These are phyloP conservation scores for Morpho deidamia DNA, from an alignment of 2,888 invertebrate genomes.

Conservation along the genomic window DNA sequence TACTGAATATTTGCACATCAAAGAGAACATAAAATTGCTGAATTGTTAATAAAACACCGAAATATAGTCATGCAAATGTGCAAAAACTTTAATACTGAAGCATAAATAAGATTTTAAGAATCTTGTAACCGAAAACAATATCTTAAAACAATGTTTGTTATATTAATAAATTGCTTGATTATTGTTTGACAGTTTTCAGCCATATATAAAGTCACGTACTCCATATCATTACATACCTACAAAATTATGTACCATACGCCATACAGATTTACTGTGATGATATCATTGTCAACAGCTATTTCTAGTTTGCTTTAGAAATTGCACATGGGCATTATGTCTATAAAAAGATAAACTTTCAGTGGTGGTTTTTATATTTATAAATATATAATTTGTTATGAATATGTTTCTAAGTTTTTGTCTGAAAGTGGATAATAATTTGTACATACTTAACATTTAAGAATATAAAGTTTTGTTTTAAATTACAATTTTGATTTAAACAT, in stretches of 20 bases:
- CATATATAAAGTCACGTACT: conserved; percentile 49
- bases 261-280: conserved; percentile 11
- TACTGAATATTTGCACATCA: background rate
- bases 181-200: conserved; percentile 28
- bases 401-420: too few species aligned
- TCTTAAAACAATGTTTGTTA: background rate
- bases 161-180: background rate
- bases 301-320: background rate
- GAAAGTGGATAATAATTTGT: too few species aligned
- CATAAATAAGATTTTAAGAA: background rate
- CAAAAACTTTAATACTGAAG: background rate
- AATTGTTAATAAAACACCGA: background rate
- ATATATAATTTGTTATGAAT: too few species aligned
- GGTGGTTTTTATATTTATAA: too few species aligned
- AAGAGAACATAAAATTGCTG: background rate
- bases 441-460: too few species aligned
- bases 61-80: background rate
- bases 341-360: too few species aligned
- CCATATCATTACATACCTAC: conserved; percentile 13
- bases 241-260: conserved; percentile 1
- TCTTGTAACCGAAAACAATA: background rate
- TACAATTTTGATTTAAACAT: too few species aligned
- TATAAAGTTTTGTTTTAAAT: too few species aligned
- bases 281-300: conserved; percentile 17
- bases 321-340: background rate